Evolutionary conservation across 2,888 invertebrate genomes (phyloP).

Genomic region (Cantharis lateralis): DNA sequence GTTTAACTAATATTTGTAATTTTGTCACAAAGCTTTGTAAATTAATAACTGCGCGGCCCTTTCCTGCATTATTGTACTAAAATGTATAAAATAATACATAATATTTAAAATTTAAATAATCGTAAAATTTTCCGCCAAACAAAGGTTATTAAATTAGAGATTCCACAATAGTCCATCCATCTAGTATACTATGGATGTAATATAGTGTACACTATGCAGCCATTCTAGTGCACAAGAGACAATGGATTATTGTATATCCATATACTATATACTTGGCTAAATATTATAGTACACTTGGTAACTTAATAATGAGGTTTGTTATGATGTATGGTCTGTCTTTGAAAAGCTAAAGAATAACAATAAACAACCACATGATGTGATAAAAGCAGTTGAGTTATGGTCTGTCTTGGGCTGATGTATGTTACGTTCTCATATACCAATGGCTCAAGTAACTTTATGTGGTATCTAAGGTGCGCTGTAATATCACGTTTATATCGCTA

Average conservation of each 20-base stretch:
- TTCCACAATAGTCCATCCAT: no score
- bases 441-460: not conserved
- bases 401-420: not conserved
- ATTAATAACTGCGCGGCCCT: not conserved
- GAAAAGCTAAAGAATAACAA: not conserved
- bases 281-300: not conserved
- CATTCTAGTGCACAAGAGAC: no score
- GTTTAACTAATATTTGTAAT: not conserved
- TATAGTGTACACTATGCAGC: no score
- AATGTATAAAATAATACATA: no score
- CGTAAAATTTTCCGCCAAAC: no score
- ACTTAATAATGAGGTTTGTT: no score
- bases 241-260: no score
- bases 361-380: not conserved
- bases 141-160: no score
- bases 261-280: not conserved
- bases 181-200: no score
- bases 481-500: not conserved
- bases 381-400: not conserved
- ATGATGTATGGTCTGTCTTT: not conserved
- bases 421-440: not conserved
- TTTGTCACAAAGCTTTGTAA: not conserved
- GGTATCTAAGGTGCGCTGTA: not conserved
- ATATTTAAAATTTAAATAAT: no score
- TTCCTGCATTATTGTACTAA: not conserved